Conservation (phyloP, 2,888 invertebrate species). For the Unio pictorum region DNA sequence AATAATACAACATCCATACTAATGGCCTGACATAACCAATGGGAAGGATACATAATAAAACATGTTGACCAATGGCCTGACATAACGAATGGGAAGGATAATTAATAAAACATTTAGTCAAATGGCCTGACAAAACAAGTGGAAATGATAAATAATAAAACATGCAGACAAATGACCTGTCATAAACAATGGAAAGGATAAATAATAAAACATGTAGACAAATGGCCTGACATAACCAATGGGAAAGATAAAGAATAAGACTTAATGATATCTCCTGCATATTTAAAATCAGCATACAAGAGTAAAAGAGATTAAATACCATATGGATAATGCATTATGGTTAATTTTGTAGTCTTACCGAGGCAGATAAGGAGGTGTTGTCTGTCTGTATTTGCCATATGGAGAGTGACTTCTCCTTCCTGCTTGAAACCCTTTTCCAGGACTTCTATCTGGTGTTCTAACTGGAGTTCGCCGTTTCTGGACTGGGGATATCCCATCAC, state of each 20-base stretch:
- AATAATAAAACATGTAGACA: too few species aligned
- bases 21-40: too few species aligned
- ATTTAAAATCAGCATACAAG: neutral
- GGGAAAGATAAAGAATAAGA: neutral
- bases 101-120: too few species aligned
- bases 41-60: too few species aligned
- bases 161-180: too few species aligned
- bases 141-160: too few species aligned
- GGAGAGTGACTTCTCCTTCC: conserved; percentile 35
- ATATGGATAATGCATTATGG: neutral
- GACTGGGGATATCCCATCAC: conserved; percentile 24
- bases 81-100: too few species aligned
- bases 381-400: conserved; percentile 44
- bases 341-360: conserved; percentile 24
- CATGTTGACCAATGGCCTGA: too few species aligned
- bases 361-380: conserved; percentile 42
- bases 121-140: too few species aligned
- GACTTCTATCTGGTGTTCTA: conserved; percentile 22
- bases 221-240: too few species aligned
- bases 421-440: conserved; percentile 3
- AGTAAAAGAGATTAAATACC: neutral
- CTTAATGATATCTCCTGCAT: neutral
- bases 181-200: too few species aligned
- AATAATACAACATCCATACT: too few species aligned
- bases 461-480: conserved; percentile 13